Evolutionary conservation across 2,888 invertebrate species (phyloP).

Genomic region (Macrophya annulata): DNA sequence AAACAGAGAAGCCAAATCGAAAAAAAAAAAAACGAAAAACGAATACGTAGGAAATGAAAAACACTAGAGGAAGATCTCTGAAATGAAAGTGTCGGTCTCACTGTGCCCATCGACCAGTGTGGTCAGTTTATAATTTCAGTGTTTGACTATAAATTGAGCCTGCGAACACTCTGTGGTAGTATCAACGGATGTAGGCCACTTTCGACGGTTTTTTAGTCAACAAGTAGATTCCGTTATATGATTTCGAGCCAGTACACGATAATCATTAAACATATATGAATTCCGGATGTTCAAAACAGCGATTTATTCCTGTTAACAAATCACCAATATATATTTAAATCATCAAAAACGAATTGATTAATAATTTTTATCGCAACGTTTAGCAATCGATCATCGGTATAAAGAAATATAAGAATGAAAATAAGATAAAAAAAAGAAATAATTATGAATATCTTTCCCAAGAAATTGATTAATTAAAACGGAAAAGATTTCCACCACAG

Average conservation of each 20-base stretch:
- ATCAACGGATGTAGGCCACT: conserved; percentile 49
- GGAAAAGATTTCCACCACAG: neutral
- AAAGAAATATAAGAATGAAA: neutral
- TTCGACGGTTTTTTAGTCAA: conserved; percentile 50
- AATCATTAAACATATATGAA: conserved; percentile 1
- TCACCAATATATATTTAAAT: neutral
- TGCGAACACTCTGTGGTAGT: conserved; percentile 19
- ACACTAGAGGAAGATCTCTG: conserved; percentile 31
- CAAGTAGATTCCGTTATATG: conserved; percentile 49
- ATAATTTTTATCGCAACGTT: neutral
- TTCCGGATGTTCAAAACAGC: conserved; percentile 7
- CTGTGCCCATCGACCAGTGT: neutral
- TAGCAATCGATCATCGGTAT: neutral
- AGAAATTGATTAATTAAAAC: neutral
- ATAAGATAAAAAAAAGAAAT: neutral
- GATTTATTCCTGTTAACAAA: neutral
- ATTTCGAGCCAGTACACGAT: neutral
- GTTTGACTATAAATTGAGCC: conserved; percentile 48
- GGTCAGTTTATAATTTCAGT: conserved; percentile 24
- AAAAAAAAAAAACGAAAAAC: neutral
- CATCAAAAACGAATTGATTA: neutral
- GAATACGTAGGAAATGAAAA: conserved; percentile 9
- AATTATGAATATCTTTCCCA: neutral
- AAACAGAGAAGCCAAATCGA: neutral
- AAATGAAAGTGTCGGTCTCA: conserved; percentile 35